These are phyloP conservation scores for Acronicta aceris DNA, from an alignment of 2,888 invertebrate genomes.

Conservation along the genomic window DNA sequence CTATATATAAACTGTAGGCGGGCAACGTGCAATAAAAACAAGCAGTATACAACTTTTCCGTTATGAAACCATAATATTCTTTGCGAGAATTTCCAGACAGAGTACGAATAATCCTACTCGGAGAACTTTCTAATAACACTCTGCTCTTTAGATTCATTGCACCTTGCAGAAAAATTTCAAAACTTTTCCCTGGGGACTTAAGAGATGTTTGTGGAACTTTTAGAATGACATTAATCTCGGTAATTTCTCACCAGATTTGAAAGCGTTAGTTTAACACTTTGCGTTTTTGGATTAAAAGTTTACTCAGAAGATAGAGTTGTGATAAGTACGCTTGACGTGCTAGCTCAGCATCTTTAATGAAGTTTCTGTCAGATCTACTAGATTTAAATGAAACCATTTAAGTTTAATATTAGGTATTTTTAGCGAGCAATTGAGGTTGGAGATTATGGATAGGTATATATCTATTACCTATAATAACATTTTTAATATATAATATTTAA, in stretches of 20 bases:
- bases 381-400: not conserved
- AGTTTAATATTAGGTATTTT: not conserved
- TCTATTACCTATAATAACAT: too few species aligned
- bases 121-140: conserved; percentile 82
- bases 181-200: conserved; percentile 69
- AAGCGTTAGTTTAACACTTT: conserved; percentile 64
- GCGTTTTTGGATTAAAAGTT: conserved; percentile 58
- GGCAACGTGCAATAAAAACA: conserved; percentile 50
- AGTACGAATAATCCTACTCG: conserved; percentile 72
- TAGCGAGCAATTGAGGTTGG: not conserved
- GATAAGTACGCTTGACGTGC: conserved; percentile 43
- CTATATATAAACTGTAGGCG: conserved; percentile 46
- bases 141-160: conserved; percentile 81
- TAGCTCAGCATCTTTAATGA: conserved; percentile 18
- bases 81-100: conserved; percentile 63
- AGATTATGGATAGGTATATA: too few species aligned
- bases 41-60: conserved; percentile 60
- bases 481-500: too few species aligned
- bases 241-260: conserved; percentile 72
- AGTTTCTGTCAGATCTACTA: conserved; percentile 9
- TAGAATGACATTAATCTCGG: conserved; percentile 77
- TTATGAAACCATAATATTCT: conserved; percentile 68
- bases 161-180: conserved; percentile 79
- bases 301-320: conserved; percentile 39
- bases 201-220: conserved; percentile 78